Evolutionary conservation across 1,140 invertebrate species (phyloP).

Genomic region (Ceratina australensis): DNA sequence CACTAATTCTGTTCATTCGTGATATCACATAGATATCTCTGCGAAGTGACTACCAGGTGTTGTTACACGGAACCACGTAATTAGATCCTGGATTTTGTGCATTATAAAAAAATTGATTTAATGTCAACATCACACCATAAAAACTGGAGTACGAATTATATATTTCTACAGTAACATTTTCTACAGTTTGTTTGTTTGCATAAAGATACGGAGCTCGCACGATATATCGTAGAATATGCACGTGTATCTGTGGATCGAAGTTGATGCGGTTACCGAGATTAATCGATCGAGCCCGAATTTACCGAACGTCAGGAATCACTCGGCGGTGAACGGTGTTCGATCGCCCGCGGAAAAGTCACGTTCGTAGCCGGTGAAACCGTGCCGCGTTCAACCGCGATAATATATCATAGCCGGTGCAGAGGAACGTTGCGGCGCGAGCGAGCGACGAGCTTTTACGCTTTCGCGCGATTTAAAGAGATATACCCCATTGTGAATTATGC

Average conservation of each 20-base stretch:
- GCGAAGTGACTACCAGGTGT: too few relatives aligned
- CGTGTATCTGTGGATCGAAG: not conserved
- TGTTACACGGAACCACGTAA: too few relatives aligned
- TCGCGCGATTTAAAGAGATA: slow-evolving; percentile 66
- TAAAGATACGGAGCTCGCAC: too few relatives aligned
- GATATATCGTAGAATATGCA: too few relatives aligned
- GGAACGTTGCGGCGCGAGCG: slow-evolving; percentile 6
- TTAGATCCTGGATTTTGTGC: too few relatives aligned
- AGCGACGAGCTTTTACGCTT: slow-evolving; percentile 64
- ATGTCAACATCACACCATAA: too few relatives aligned
- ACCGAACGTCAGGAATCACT: slow-evolving; percentile 5
- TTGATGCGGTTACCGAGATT: slow-evolving; percentile 36
- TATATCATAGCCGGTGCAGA: slow-evolving; percentile 44
- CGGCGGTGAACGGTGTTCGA: slow-evolving; percentile 18
- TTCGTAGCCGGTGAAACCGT: slow-evolving; percentile 59
- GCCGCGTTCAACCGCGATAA: slow-evolving; percentile 62
- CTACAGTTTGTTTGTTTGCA: too few relatives aligned
- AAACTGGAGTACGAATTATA: too few relatives aligned
- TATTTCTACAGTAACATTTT: too few relatives aligned
- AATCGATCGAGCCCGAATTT: slow-evolving; percentile 34
- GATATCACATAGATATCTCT: too few relatives aligned
- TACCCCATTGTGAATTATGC: slow-evolving; percentile 65
- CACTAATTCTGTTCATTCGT: too few relatives aligned
- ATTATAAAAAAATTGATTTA: too few relatives aligned
- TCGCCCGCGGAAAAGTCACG: slow-evolving; percentile 60